These are phyloP conservation scores for Dendronephthya gigantea DNA, from an alignment of 64 coral and sea anemone species.

Conservation along the genomic window DNA sequence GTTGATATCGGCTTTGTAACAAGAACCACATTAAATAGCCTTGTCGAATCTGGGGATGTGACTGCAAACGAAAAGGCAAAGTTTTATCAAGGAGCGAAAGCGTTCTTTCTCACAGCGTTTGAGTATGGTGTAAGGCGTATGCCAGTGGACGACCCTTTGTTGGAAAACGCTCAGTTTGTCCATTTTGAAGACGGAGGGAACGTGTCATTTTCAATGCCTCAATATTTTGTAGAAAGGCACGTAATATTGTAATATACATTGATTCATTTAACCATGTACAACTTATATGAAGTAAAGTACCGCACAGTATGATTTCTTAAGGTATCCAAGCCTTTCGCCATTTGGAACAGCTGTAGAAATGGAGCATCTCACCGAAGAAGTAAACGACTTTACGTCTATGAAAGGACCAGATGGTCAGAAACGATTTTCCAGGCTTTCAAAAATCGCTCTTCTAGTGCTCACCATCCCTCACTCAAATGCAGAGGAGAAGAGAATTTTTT, in stretches of 20 bases:
- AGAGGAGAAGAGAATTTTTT: slow-evolving; percentile 38
- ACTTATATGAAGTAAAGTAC: no score
- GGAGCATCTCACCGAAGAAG: slow-evolving; percentile 32
- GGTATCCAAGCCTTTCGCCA: slow-evolving; percentile 49
- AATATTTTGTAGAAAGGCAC: slow-evolving; percentile 38
- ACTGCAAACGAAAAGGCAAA: not conserved
- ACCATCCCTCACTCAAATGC: slow-evolving; percentile 50
- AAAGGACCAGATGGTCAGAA: slow-evolving; percentile 21
- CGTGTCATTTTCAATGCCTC: not conserved
- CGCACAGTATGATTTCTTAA: not conserved
- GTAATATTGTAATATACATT: not conserved
- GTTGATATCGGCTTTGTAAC: not conserved
- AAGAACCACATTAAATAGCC: not conserved
- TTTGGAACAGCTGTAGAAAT: slow-evolving; percentile 28
- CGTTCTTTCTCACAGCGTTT: not conserved
- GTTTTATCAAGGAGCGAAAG: not conserved
- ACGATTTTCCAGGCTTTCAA: slow-evolving; percentile 19
- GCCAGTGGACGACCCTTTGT: slow-evolving; percentile 19
- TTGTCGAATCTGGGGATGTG: not conserved
- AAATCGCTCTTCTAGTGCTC: slow-evolving; percentile 24
- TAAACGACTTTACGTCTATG: slow-evolving; percentile 21
- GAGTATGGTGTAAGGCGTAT: not conserved
- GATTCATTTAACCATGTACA: no score
- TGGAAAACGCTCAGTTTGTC: slow-evolving; percentile 42
- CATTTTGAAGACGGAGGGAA: slow-evolving; percentile 37